A percentile compares a stretch with the other conserved stretches of the same genome.
Conservation (phyloP, 2,113 vertebrate species). For the Thermophis baileyi region DNA sequence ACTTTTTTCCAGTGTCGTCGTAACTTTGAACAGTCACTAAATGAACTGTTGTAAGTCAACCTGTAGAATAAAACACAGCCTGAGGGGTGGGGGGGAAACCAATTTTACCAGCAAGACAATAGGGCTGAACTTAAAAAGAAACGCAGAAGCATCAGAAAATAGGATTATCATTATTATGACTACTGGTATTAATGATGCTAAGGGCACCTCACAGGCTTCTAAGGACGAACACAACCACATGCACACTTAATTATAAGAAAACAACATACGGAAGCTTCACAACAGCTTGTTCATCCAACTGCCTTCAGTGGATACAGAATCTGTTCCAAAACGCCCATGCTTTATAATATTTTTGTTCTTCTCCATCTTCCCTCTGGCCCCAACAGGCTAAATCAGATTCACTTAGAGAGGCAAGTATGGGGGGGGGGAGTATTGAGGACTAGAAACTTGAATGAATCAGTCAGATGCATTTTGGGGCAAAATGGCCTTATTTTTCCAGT, state of each 20-base stretch:
- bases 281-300: background rate
- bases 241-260: background rate
- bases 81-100: too few relatives aligned
- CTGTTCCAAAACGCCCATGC: background rate
- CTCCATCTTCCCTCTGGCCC: background rate
- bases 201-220: background rate
- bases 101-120: too few relatives aligned
- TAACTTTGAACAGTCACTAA: too few relatives aligned
- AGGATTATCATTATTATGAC: background rate
- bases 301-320: background rate
- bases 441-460: background rate
- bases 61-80: background rate
- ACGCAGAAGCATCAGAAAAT: background rate
- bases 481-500: background rate
- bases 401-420: background rate
- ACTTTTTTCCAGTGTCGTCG: too few relatives aligned
- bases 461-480: background rate
- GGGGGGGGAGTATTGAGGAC: background rate
- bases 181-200: background rate
- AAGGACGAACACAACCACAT: background rate
- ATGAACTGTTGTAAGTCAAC: too few relatives aligned
- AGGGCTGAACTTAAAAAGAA: background rate
- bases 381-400: background rate
- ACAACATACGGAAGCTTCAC: background rate
- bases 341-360: background rate